Evolutionary conservation across 2,888 invertebrate genomes (phyloP), one percentile per base, ranked within the genome.

Genomic region (Adineta ricciae): DNA sequence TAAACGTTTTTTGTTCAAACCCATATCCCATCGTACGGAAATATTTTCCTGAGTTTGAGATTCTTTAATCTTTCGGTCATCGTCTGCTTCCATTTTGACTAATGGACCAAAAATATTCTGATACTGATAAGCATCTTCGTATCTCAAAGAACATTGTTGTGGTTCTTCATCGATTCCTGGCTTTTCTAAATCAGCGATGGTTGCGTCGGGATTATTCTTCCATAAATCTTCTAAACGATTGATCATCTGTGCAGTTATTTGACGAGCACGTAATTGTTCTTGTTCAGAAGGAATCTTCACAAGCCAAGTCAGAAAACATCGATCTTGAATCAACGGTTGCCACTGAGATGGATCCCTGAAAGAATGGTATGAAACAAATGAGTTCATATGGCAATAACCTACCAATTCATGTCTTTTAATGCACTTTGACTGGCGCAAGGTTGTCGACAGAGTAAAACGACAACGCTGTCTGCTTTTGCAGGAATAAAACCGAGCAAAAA

Each of bases 71-170:
- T 96, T 94, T 90, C 96, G 96, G 90, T 99, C 99, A 89, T 99
- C 99, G 88, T 99, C 98, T 0, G 99, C 98, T 91, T 99, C 99
- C 64, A 98, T 92, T 89, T 96, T 95, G 0, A 99, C 96, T 52
- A 99, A 91, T 0, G 99, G 98, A 0, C 96, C 96, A 91, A 99
- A 98, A 86, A 98, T 96, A 90, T 97, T 96, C 90, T 97, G 96
- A 90, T 99, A 99, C 90, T 99, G 98, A 91, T 97, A 98, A 19
- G 98, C 99, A 92, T 99, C 98, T 91, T 98, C 97, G 89, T 99
- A 99, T 87, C 97, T 93, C 85, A 92, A 88, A 85, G 89, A 87
- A 38, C 38, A 73, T 90, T 96, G 97, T 89, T 97, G 95, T 0
- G 98, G 97, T 89, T 99, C 98, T 88, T 97, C 96, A 90, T 98